phyloP scores from a whole-genome alignment of 1,140 invertebrate genomes.

The Adelges cooleyi region DNA sequence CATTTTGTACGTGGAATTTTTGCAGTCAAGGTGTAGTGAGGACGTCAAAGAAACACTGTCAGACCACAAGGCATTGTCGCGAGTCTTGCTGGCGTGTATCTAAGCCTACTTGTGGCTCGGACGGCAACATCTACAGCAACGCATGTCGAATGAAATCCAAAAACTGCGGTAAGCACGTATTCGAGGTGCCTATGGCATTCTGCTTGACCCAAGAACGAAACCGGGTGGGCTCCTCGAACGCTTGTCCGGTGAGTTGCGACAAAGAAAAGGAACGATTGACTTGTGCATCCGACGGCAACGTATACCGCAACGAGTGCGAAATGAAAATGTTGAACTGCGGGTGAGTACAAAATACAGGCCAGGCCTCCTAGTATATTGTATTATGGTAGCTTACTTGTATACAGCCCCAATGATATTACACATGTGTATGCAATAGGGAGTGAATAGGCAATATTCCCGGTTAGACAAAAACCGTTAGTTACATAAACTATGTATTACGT shows the following conservation, averaged over 20 bases:
- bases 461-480: too few relatives aligned
- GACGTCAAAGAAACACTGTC: conserved; percentile 76
- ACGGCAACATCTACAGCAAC: conserved; percentile 80
- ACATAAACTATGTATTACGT: too few relatives aligned
- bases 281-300: conserved; percentile 77
- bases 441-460: too few relatives aligned
- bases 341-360: conserved; percentile 42
- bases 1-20: conserved; percentile 14
- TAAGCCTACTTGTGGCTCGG: conserved; percentile 80
- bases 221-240: conserved; percentile 41
- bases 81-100: conserved; percentile 81
- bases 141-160: conserved; percentile 85
- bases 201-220: conserved; percentile 67
- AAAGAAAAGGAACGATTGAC: conserved; percentile 52
- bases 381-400: too few relatives aligned
- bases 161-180: conserved; percentile 87
- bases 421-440: too few relatives aligned
- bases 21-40: conserved; percentile 47
- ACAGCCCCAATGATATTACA: too few relatives aligned
- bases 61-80: conserved; percentile 79
- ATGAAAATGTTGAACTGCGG: conserved; percentile 81
- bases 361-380: too few relatives aligned
- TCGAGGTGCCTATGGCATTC: conserved; percentile 79
- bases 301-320: conserved; percentile 80
- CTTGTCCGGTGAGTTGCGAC: conserved; percentile 58